These are phyloP conservation scores for Diorhabda sublineata DNA, from an alignment of 1,140 invertebrate species.

Conservation along the genomic window DNA sequence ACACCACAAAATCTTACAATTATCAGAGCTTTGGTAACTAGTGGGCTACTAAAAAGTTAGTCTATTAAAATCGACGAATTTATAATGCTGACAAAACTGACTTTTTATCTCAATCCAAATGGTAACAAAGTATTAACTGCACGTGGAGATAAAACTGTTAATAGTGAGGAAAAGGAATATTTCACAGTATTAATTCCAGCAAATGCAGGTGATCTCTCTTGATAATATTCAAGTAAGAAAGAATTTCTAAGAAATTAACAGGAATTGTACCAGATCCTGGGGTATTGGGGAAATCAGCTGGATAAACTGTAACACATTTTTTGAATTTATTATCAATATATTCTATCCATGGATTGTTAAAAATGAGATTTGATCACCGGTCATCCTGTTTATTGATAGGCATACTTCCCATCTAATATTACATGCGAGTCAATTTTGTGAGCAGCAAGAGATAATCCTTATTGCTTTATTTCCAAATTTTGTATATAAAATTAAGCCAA, in stretches of 20 bases:
- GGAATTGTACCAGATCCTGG: neutral
- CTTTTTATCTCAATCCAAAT: neutral
- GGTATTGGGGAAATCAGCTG: constrained; percentile 39
- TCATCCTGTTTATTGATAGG: too few species aligned
- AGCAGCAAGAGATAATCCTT: too few species aligned
- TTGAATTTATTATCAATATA: constrained; percentile 45
- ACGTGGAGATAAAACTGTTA: neutral
- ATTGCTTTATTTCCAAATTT: too few species aligned
- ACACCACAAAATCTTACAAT: constrained; percentile 21
- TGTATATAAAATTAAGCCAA: too few species aligned
- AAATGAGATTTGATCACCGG: constrained; percentile 30
- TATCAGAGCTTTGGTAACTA: constrained; percentile 17
- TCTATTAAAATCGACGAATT: constrained; percentile 28
- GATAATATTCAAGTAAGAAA: neutral
- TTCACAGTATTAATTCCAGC: constrained; percentile 2
- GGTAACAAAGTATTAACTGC: neutral
- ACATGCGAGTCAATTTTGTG: too few species aligned
- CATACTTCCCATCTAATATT: too few species aligned
- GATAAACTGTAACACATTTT: constrained; percentile 45
- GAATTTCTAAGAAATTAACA: neutral
- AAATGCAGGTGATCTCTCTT: neutral
- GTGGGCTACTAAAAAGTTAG: constrained; percentile 11
- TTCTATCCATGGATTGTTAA: constrained; percentile 42
- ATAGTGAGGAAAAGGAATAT: constrained; percentile 3
- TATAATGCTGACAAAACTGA: constrained; percentile 43